A percentile compares a stretch with the other conserved stretches of the same genome.
Conservation (phyloP, 2,113 vertebrate species). For the Nannospalax galili region DNA sequence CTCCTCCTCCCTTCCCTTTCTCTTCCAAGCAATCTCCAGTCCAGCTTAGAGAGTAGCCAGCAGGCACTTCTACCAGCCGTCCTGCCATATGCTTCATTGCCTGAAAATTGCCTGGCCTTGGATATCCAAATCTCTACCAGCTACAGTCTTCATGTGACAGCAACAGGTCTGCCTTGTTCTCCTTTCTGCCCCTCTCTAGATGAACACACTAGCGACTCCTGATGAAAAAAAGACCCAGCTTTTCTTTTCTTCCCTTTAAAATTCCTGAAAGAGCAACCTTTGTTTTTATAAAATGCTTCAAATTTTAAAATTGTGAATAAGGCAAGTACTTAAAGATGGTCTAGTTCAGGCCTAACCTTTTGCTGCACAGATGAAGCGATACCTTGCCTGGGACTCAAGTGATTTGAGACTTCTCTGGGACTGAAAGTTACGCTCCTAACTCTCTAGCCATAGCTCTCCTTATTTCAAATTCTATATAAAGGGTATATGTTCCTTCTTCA, state of each 20-base stretch:
- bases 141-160: neutral
- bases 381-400: accelerated
- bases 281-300: neutral
- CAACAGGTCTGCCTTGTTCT: neutral
- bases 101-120: conserved; percentile 29
- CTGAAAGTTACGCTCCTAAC: neutral
- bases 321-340: neutral
- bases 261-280: neutral
- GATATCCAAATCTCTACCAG: neutral
- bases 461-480: neutral
- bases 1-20: neutral
- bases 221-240: neutral
- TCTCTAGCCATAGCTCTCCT: neutral
- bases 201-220: neutral
- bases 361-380: neutral
- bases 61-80: neutral
- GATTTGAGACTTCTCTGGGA: neutral
- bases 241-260: neutral
- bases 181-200: neutral
- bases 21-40: neutral
- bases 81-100: conserved; percentile 60
- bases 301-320: neutral
- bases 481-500: neutral
- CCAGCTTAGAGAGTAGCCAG: conserved; percentile 44
- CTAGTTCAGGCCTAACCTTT: neutral